Percentiles rank a stretch among this genome's conserved stretches.
Conservation (phyloP, 30 jellyfish, hydroid and myxozoan genomes). For the Cassiopea andromeda region DNA sequence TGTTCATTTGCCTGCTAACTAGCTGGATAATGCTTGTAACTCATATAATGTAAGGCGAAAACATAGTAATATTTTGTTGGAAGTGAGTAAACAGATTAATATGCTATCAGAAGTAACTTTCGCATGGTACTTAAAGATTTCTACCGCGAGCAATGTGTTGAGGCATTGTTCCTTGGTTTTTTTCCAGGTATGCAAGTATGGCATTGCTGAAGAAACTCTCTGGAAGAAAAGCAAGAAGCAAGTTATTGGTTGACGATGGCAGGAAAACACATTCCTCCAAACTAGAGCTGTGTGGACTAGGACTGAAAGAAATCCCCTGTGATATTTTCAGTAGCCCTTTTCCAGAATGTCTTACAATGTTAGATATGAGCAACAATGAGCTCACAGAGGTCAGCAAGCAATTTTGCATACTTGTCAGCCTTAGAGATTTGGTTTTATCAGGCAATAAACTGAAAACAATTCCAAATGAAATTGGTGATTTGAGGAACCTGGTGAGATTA, state of each 20-base stretch:
- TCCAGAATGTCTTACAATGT: constrained; percentile 12
- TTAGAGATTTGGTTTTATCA: constrained; percentile 17
- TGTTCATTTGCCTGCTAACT: too few species aligned
- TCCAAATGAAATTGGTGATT: constrained; percentile 38
- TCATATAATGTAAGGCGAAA: too few species aligned
- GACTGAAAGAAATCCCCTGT: constrained; percentile 25
- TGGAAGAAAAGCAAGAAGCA: constrained; percentile 28
- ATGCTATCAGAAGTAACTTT: too few species aligned
- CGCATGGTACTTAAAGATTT: not conserved
- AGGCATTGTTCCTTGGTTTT: not conserved
- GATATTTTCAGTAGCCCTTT: constrained; percentile 43
- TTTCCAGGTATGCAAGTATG: not conserved
- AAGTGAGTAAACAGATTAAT: too few species aligned
- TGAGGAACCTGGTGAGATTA: constrained; percentile 20
- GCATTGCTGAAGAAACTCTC: constrained; percentile 2
- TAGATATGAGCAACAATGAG: constrained; percentile 61
- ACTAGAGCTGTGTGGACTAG: constrained; percentile 33
- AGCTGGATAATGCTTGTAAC: too few species aligned
- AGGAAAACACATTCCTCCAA: constrained; percentile 37
- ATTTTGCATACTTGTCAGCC: constrained; percentile 13
- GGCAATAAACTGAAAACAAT: constrained; percentile 35
- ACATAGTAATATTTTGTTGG: too few species aligned
- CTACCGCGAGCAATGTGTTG: not conserved
- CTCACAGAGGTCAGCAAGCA: constrained; percentile 5
- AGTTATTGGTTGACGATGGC: constrained; percentile 34